These are phyloP conservation scores for Argyra leucocephala DNA, from an alignment of 2,888 invertebrate species.

Conservation along the genomic window DNA sequence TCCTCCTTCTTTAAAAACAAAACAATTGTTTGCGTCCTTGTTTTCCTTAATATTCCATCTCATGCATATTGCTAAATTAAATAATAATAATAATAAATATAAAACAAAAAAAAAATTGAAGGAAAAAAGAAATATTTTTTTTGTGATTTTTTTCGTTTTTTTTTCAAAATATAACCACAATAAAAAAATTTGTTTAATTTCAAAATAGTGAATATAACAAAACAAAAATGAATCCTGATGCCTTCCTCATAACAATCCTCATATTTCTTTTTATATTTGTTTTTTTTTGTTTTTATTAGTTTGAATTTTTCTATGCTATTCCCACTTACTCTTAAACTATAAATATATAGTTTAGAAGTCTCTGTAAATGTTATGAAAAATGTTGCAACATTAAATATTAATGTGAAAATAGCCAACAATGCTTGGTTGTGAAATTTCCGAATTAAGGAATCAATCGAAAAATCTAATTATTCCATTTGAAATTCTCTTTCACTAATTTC, in stretches of 20 bases:
- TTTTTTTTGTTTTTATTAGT: not conserved
- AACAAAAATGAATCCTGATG: not conserved
- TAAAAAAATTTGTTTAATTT: not conserved
- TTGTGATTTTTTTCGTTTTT: no score
- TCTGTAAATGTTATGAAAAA: no score
- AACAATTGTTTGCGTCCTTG: conserved; percentile 2
- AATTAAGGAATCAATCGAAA: no score
- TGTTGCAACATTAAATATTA: no score
- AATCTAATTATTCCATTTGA: no score
- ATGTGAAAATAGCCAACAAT: no score
- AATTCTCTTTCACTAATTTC: no score
- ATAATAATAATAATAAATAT: not conserved
- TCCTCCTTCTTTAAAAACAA: not conserved
- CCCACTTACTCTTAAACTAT: no score
- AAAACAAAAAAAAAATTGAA: not conserved
- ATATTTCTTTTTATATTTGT: not conserved
- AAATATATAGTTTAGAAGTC: no score
- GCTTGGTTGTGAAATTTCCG: no score
- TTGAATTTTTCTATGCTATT: not conserved
- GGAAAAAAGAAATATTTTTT: no score
- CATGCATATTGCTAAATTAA: not conserved
- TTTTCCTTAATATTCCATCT: not conserved
- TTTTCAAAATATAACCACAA: not conserved
- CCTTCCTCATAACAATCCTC: not conserved
- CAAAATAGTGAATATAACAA: not conserved